A percentile compares a stretch with the other conserved stretches of the same genome.
Evolutionary conservation across 92 coral and sea anemone species (phyloP).

Genomic region (Umimayanthus chanpuru): DNA sequence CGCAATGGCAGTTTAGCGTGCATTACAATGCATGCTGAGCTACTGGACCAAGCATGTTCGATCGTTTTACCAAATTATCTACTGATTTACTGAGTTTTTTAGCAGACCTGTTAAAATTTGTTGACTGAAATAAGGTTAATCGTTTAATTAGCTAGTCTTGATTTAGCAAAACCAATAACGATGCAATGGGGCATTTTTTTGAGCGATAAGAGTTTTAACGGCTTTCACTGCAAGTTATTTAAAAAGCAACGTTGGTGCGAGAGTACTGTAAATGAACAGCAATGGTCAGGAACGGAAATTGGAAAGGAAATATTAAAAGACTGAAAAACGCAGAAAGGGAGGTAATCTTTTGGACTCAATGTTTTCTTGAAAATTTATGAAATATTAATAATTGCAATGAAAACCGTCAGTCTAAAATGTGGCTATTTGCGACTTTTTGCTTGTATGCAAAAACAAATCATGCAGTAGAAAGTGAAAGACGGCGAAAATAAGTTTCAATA

Average conservation of each 20-base stretch:
- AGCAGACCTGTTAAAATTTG: not conserved
- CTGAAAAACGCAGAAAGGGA: not conserved
- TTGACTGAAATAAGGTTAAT: not conserved
- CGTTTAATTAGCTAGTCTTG: not conserved
- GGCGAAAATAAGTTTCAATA: too few relatives aligned
- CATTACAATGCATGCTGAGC: not conserved
- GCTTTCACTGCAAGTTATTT: not conserved
- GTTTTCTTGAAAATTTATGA: not conserved
- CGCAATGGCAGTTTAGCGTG: not conserved
- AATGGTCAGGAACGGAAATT: not conserved
- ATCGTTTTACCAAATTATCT: conserved; percentile 1
- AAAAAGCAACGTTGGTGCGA: too few relatives aligned
- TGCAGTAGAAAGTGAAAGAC: not conserved
- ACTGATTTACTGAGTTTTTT: not conserved
- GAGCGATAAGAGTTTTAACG: not conserved
- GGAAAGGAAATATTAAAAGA: not conserved
- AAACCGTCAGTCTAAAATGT: not conserved
- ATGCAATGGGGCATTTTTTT: not conserved
- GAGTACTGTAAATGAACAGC: not conserved
- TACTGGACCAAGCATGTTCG: not conserved
- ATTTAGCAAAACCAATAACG: not conserved
- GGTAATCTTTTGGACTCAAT: not conserved
- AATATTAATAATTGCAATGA: not conserved
- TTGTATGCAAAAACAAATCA: not conserved
- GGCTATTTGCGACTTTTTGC: not conserved